A percentile compares a stretch with the other conserved stretches of the same genome.
Conservation (phyloP, 64 coral and sea anemone species). For the Pocillopora verrucosa region DNA sequence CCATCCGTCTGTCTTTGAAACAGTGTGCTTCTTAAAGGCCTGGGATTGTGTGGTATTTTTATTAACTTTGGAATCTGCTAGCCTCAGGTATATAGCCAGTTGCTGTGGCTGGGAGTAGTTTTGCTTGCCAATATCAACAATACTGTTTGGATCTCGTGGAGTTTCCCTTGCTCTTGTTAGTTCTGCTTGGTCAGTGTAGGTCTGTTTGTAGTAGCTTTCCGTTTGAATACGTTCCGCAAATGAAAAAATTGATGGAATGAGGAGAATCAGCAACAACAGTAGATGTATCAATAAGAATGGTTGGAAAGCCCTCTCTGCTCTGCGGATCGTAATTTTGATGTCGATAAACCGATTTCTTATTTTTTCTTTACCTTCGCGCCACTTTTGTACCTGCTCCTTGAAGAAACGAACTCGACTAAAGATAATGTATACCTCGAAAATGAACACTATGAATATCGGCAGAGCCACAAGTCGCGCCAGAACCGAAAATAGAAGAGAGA, state of each 20-base stretch:
- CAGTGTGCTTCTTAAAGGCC: not conserved
- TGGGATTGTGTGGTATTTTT: not conserved
- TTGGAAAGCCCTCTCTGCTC: slow-evolving; percentile 59
- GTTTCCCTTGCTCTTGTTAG: not conserved
- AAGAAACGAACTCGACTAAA: slow-evolving; percentile 58
- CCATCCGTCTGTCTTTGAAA: not conserved
- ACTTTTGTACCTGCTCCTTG: slow-evolving; percentile 61
- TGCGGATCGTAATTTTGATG: slow-evolving; percentile 37
- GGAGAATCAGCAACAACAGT: slow-evolving; percentile 24
- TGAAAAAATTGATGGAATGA: slow-evolving; percentile 69
- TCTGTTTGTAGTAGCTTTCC: slow-evolving; percentile 39
- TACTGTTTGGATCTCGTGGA: not conserved
- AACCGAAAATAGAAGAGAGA: slow-evolving; percentile 8
- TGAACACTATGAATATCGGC: slow-evolving; percentile 60
- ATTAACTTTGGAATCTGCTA: not conserved
- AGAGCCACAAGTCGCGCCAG: slow-evolving; percentile 30
- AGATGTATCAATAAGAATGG: slow-evolving; percentile 48
- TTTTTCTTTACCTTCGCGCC: slow-evolving; percentile 5
- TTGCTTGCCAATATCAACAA: not conserved
- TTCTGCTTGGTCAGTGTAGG: not conserved
- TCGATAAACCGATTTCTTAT: slow-evolving; percentile 64
- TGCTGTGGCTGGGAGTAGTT: not conserved
- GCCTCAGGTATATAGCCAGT: not conserved
- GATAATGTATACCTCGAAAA: slow-evolving; percentile 53
- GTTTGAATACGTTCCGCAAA: slow-evolving; percentile 49